Evolutionary conservation across 2,888 invertebrate species (phyloP).

Genomic region (Chymomyza caudatula): DNA sequence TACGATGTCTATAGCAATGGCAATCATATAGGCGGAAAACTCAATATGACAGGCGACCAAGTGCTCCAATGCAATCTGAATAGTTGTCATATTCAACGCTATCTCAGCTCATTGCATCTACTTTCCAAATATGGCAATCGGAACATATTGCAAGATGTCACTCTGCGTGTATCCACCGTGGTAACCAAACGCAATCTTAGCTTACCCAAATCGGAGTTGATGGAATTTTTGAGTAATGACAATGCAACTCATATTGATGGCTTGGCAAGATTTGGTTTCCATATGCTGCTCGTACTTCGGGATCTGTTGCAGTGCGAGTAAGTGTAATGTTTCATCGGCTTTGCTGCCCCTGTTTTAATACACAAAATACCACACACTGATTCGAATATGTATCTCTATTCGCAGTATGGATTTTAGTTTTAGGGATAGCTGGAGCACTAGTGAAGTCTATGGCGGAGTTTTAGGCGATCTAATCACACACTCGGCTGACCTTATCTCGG

Average conservation of each 20-base stretch:
- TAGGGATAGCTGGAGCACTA: conserved; percentile 61
- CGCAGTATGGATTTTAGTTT: conserved; percentile 58
- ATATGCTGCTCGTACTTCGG: conserved; percentile 46
- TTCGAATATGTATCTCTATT: not conserved
- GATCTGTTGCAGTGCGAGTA: conserved; percentile 70
- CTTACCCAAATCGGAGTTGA: conserved; percentile 41
- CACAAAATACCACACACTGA: too few species aligned
- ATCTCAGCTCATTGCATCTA: conserved; percentile 57
- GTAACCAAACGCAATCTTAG: conserved; percentile 58
- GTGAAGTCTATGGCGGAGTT: conserved; percentile 61
- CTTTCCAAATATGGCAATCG: conserved; percentile 67
- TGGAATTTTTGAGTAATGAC: conserved; percentile 48
- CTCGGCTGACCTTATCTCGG: conserved; percentile 59
- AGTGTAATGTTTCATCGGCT: conserved; percentile 7
- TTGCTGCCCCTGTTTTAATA: too few species aligned
- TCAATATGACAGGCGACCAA: conserved; percentile 72
- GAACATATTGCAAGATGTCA: conserved; percentile 62
- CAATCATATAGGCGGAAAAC: conserved; percentile 68
- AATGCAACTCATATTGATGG: conserved; percentile 62
- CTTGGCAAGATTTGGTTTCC: conserved; percentile 67
- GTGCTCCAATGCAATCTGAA: conserved; percentile 47
- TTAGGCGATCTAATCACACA: conserved; percentile 62
- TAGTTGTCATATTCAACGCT: conserved; percentile 37
- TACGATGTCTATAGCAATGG: conserved; percentile 77
- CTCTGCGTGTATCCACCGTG: conserved; percentile 67